Evolutionary conservation across 1,140 invertebrate species (phyloP), one percentile per base, ranked within the genome.

Genomic region (Monomorium pharaonis): DNA sequence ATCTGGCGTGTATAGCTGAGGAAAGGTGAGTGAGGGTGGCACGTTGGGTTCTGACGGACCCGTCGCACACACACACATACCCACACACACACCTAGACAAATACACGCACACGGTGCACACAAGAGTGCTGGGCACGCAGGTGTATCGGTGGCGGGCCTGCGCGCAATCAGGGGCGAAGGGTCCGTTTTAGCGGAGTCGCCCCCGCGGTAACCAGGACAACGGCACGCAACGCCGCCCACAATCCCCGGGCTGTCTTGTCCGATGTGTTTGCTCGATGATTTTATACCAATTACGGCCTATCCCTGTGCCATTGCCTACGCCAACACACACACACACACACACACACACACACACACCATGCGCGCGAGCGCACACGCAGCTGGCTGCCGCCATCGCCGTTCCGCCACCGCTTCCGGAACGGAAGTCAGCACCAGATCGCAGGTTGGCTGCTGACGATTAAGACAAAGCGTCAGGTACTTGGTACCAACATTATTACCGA

Each of bases 271-370:
- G 94, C 94, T 94, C 93, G 92, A 94, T 94, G 94, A 95, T 95
- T 94, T 94, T 94, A 94, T 94, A 94, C 94, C 94, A 95, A 95
- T 95, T 95, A 95, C 92, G 93, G 93, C 92, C 94, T 95, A 94
- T 93, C 92, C 92, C 91, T 75, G 85, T 90, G 88, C 92, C 91
- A 90, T 92, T 92, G 90, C 90, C 92, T 90, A 90, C 86, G 33
- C 33, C 33, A 37, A 90, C 85, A 86, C 70, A 88, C 90, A 3
- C 4, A 37, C 37, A 37, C 37, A 37, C 90, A 91, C 90, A 87
- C 42, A n/a, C n/a, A n/a, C n/a, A n/a, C 85, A 86, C 70, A 88
- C 90, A 3, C 4, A 37, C 37, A 37, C 37, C n/a, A n/a, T n/a
- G n/a, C n/a, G n/a, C n/a, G n/a, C n/a, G n/a, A n/a, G 7, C 90